A percentile compares a stretch with the other conserved stretches of the same genome.
phyloP scores from a whole-genome alignment of 2,888 invertebrate species.

The Fissipunctia ypsillon region DNA sequence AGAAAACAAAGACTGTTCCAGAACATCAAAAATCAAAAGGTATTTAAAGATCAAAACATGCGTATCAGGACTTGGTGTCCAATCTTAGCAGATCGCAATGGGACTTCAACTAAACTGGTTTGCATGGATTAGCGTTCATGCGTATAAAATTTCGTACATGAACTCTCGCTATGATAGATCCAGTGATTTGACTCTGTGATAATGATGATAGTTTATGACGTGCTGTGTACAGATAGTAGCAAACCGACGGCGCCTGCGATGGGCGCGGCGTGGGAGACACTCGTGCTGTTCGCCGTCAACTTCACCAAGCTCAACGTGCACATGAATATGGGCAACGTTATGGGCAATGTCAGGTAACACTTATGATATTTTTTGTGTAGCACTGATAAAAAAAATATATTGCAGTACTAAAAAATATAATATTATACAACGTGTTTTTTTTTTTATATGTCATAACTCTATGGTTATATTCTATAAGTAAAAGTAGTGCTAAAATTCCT shows the following conservation, averaged over 20 bases:
- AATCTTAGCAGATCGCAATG: not conserved
- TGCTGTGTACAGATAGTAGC: constrained; percentile 48
- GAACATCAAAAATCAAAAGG: constrained; percentile 84
- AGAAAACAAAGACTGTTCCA: constrained; percentile 83
- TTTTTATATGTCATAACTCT: too few species aligned
- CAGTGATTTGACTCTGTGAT: not conserved
- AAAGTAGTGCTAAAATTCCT: too few species aligned
- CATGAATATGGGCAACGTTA: constrained; percentile 99
- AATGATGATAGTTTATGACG: not conserved
- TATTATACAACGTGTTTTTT: too few species aligned
- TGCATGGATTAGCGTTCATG: not conserved
- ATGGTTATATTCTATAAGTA: too few species aligned
- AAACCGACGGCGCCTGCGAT: constrained; percentile 55
- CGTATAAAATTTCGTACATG: too few species aligned
- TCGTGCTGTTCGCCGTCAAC: constrained; percentile 98
- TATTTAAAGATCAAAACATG: constrained; percentile 49
- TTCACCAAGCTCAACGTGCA: constrained; percentile 98
- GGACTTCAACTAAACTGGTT: not conserved
- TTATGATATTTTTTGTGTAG: too few species aligned
- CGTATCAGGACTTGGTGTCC: not conserved
- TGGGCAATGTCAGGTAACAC: constrained; percentile 97
- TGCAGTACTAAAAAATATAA: too few species aligned
- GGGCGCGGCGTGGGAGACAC: constrained; percentile 97
- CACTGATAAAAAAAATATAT: not conserved
- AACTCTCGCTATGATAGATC: not conserved